A percentile compares a stretch with the other conserved stretches of the same genome.
Evolutionary conservation across 2,888 invertebrate species (phyloP).

Genomic region (Leucophenga montana): DNA sequence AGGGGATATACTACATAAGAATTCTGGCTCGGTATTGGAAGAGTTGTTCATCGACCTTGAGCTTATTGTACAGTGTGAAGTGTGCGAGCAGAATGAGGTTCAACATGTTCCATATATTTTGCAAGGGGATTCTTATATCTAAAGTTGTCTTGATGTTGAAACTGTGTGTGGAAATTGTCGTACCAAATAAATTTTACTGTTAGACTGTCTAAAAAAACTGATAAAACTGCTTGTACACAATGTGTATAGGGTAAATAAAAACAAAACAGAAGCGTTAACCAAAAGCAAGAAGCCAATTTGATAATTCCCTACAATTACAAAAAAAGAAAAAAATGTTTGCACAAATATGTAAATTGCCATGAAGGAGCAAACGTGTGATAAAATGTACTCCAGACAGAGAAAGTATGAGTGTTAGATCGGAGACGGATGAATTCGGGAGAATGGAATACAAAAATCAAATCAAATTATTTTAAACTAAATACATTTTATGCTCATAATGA

Average conservation of each 20-base stretch:
- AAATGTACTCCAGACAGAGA: neutral
- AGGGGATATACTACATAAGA: too few relatives aligned
- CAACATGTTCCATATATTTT: too few relatives aligned
- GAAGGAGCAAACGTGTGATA: constrained; percentile 26
- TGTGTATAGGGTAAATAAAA: neutral
- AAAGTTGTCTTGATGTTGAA: too few relatives aligned
- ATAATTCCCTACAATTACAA: constrained; percentile 47
- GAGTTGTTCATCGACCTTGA: too few relatives aligned
- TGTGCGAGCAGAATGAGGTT: too few relatives aligned
- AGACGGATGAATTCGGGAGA: neutral
- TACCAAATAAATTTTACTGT: too few relatives aligned
- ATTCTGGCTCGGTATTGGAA: too few relatives aligned
- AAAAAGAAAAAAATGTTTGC: constrained; percentile 48
- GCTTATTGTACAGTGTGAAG: too few relatives aligned
- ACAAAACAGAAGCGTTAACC: constrained; percentile 19
- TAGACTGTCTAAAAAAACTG: too few relatives aligned
- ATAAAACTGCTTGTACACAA: too few relatives aligned
- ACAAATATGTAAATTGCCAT: constrained; percentile 53
- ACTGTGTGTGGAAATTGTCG: too few relatives aligned
- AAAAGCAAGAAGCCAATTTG: constrained; percentile 37
- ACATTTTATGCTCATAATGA: constrained; percentile 62
- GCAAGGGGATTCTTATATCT: too few relatives aligned
- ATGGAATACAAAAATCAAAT: constrained; percentile 8
- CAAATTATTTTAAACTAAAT: constrained; percentile 51
- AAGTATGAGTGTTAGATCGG: constrained; percentile 7